These are phyloP conservation scores for Lycia hirtaria DNA, from an alignment of 2,888 invertebrate genomes.

Conservation along the genomic window DNA sequence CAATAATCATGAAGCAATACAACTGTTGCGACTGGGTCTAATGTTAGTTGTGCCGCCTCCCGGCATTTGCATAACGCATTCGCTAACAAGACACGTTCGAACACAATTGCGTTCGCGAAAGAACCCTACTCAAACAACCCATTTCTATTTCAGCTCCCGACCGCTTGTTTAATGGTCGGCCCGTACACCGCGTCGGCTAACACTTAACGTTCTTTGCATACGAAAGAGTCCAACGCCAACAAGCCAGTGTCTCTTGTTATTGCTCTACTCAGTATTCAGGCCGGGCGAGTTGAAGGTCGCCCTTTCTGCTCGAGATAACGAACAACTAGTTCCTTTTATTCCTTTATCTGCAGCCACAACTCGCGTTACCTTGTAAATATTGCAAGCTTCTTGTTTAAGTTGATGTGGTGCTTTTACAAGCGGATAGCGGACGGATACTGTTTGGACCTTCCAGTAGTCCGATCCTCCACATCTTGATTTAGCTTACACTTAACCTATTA, in stretches of 20 bases:
- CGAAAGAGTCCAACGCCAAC: slow-evolving; percentile 77
- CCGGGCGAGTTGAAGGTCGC: slow-evolving; percentile 78
- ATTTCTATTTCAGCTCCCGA: slow-evolving; percentile 82
- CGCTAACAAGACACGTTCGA: slow-evolving; percentile 84
- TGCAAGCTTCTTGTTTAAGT: slow-evolving; percentile 40
- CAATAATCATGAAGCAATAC: slow-evolving; percentile 35
- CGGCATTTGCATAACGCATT: slow-evolving; percentile 80
- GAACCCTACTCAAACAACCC: slow-evolving; percentile 85
- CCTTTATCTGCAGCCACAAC: slow-evolving; percentile 47
- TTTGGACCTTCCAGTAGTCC: too few relatives aligned
- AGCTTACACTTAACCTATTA: too few relatives aligned
- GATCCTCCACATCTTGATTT: too few relatives aligned
- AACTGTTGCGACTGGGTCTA: slow-evolving; percentile 41
- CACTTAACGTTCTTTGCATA: slow-evolving; percentile 85
- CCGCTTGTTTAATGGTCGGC: slow-evolving; percentile 84
- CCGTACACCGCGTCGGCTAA: slow-evolving; percentile 83
- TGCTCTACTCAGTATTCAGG: slow-evolving; percentile 78
- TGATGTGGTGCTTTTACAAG: too few relatives aligned
- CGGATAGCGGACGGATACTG: too few relatives aligned
- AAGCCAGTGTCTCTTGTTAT: slow-evolving; percentile 79
- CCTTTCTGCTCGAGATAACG: slow-evolving; percentile 71
- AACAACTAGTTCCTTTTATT: slow-evolving; percentile 67
- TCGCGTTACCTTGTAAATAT: slow-evolving; percentile 43
- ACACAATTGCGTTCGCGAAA: slow-evolving; percentile 84
- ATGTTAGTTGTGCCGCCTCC: slow-evolving; percentile 53